Conservation (phyloP, 2,113 vertebrate genomes). For the Prunella fulvescens region DNA sequence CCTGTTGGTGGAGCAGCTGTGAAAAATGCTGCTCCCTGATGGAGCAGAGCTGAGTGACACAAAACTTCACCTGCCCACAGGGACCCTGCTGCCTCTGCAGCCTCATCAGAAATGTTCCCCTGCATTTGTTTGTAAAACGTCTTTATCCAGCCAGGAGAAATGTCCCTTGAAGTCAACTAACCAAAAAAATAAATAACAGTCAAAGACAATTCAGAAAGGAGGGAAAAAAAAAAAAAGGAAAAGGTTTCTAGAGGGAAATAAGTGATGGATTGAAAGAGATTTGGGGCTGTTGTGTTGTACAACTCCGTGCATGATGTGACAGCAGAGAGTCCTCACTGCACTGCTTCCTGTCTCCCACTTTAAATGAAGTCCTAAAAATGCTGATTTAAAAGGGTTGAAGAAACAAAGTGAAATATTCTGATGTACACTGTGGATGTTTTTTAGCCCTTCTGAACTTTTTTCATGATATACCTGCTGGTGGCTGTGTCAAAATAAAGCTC, state of each 20-base stretch:
- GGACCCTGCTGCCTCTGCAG: background rate
- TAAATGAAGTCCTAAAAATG: background rate
- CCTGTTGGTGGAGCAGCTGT: background rate
- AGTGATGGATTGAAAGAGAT: constrained; percentile 49
- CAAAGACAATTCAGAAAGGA: background rate
- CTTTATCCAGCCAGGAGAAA: constrained; percentile 44
- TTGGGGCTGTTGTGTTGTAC: background rate
- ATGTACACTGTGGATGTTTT: background rate
- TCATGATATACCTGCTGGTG: background rate
- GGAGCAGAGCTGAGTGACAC: constrained; percentile 30
- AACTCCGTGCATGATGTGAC: background rate
- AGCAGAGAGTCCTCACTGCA: background rate
- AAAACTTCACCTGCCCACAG: constrained; percentile 33
- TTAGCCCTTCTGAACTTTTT: background rate
- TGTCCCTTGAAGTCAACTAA: constrained; percentile 48
- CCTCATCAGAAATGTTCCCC: background rate
- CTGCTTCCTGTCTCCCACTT: background rate
- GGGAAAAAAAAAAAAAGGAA: background rate
- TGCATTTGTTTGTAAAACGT: constrained; percentile 24
- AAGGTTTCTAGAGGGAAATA: constrained; percentile 50
- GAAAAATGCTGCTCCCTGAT: background rate
- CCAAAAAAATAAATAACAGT: constrained; percentile 26
- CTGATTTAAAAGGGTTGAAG: background rate
- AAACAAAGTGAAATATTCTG: background rate
- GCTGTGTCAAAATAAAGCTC: background rate